A percentile compares a stretch with the other conserved stretches of the same genome.
These are phyloP conservation scores for Mixornis gularis DNA, from an alignment of 2,113 vertebrate species.

Conservation along the genomic window DNA sequence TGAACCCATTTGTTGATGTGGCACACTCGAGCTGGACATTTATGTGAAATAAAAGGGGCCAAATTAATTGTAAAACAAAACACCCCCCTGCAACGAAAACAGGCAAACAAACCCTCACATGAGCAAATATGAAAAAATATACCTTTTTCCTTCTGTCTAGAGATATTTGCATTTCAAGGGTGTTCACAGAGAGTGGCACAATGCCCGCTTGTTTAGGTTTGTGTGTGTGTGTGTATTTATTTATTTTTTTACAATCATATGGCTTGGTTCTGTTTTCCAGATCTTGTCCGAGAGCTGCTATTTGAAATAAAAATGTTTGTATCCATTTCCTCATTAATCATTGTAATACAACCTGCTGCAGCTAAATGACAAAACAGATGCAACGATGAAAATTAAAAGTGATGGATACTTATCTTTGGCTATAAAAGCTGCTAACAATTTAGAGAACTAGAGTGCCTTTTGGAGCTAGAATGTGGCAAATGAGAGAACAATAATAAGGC, in stretches of 20 bases:
- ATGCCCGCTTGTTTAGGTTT: conserved; percentile 46
- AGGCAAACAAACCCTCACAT: background rate
- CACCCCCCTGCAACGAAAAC: fast-evolving
- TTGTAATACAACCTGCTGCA: conserved; percentile 76
- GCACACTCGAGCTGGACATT: conserved; percentile 70
- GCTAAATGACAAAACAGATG: conserved; percentile 78
- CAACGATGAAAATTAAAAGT: conserved; percentile 78
- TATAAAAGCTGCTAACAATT: conserved; percentile 77
- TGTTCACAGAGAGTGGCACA: conserved; percentile 62
- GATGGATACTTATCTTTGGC: conserved; percentile 76
- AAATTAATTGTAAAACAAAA: conserved; percentile 71
- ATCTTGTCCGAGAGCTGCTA: conserved; percentile 69
- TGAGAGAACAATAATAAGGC: conserved; percentile 59
- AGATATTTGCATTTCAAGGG: conserved; percentile 58
- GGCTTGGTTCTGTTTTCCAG: conserved; percentile 73
- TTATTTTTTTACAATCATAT: conserved; percentile 68
- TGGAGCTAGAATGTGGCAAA: conserved; percentile 71
- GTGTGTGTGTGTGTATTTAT: background rate
- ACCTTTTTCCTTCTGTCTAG: conserved; percentile 30
- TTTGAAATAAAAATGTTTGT: conserved; percentile 79
- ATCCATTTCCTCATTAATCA: conserved; percentile 73
- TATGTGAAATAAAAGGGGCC: conserved; percentile 70
- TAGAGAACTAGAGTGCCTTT: conserved; percentile 70
- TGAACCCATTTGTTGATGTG: conserved; percentile 71
- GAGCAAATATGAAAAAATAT: conserved; percentile 52